Evolutionary conservation across 2,888 invertebrate species (phyloP), one percentile per base, ranked within the genome.

Genomic region (Epirrhoe tristata): DNA sequence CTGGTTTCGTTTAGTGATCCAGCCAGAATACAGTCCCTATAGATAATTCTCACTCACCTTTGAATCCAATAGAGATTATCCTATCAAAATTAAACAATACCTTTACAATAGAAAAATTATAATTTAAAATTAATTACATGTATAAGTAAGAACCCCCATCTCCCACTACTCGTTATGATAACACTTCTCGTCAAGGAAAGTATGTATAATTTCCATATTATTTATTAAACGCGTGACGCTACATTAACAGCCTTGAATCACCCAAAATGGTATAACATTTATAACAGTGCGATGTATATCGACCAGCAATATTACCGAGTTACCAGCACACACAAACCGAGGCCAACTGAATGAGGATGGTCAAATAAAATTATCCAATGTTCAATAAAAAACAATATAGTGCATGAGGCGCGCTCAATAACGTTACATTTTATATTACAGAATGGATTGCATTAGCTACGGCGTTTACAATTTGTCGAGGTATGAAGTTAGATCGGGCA

Each of bases 391-490:
- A 81, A 74, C 72, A 69, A 67, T 79, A 78, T 79, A 81, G 76
- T 86, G 89, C 86, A 88, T 85, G 89, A 86, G 86, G 88, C 87
- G 87, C 82, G 81, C 83, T 80, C 84, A 80, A 83, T 83, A 85
- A 84, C 86, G 85, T 87, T 90, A 89, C 87, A 90, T 91, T 67
- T 55, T 67, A 91, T 91, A 88, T 90, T 93, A 92, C 90, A 92
- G 80, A 84, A 84, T 82, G 82, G 85, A 89, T 90, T 89, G 85
- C 76, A 80, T 89, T 89, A 87, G 90, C 91, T 91, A 91, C 81
- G 84, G 80, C 84, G 85, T 89, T 98, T 99, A 99, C 97, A 99
- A 95, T 95, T 99, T 99, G 96, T 99, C 99, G 94, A 99, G 95
- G 94, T 98, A 99, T 95, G 98, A 97, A 86, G 96, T 94, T 86